Base-by-base conservation (phyloP, 2,113 vertebrate species). In the Tyrannus savana region DNA sequence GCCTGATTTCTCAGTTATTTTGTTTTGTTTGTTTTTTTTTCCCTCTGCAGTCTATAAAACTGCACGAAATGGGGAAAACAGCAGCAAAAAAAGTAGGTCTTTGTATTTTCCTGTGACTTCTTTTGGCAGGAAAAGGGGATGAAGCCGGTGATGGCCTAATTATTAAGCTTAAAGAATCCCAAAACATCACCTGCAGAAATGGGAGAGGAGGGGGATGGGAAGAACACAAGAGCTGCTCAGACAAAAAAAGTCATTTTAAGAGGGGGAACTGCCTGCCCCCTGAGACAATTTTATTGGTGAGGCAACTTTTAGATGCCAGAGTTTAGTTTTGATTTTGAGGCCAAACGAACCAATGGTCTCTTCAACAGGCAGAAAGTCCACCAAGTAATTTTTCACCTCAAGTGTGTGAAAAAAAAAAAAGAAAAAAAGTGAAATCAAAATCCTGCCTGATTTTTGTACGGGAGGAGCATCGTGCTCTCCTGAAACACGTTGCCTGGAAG, bases 61-160 rank as follows among this genome's bases (percentile, higher is more conserved):
- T 66, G n/a, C 66, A 52, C 2, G 2, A 90, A 95, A 60, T 5
- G 9, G 8, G 47, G 47, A 92, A 90, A 76, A 60, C 53, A 81
- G 80, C 53, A 78, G 42, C 24, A 27, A 52, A 63, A 63, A 93
- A 96, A 93, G 23, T 56, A 92, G 73, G 49, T 94, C 79, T 90
- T 67, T 90, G 35, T 60, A 47, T 81, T 74, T 90, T 35, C 22
- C 52, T 17, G 24, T 37, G 55, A 67, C 76, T 77, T n/a, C 41
- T 90, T 77, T 49, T 58, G 79, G 68, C 85, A 88, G 52, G 18
- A 25, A 78, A 92, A 72, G 23, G 35, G 23, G 14, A 49, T 60
- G 56, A 66, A 86, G 44, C 13, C 69, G 80, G 42, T 44, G 35
- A 63, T 67, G 75, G 49, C 68, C 72, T 91, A 75, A 78, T 93